Percentiles rank a stretch among this genome's conserved stretches.
Evolutionary conservation across 2,797 vertebrate species (phyloP).

Genomic region (Phaenicophaeus curvirostris): DNA sequence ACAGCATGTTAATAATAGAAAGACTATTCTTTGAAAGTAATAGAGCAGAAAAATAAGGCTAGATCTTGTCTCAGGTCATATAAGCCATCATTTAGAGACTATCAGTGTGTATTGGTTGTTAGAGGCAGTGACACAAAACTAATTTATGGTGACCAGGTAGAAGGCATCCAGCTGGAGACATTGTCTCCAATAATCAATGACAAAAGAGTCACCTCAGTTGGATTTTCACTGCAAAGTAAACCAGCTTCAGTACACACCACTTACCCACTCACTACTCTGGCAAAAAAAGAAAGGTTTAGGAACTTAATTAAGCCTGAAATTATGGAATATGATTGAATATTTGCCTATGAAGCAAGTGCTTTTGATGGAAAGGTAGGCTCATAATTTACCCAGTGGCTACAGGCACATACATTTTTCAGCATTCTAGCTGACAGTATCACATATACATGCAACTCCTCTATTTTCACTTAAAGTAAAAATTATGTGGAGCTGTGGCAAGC

Average conservation of each 20-base stretch:
- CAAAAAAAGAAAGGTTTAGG: neutral
- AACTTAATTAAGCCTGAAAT: conserved; percentile 7
- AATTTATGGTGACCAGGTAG: conserved; percentile 42
- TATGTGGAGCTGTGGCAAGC: neutral
- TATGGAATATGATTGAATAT: neutral
- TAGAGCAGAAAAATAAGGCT: conserved; percentile 16
- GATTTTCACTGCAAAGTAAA: neutral
- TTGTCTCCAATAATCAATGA: conserved; percentile 59
- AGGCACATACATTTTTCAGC: neutral
- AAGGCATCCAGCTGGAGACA: conserved; percentile 46
- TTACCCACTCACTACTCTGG: neutral
- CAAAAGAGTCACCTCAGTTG: conserved; percentile 61
- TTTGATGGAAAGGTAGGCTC: neutral
- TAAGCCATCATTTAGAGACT: conserved; percentile 41
- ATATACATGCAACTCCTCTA: neutral
- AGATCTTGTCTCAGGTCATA: conserved; percentile 34
- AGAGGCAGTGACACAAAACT: conserved; percentile 49
- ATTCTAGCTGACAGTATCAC: neutral
- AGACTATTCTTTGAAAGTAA: conserved; percentile 17
- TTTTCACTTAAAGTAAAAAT: neutral
- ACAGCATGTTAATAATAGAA: conserved; percentile 11
- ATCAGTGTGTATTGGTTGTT: conserved; percentile 45
- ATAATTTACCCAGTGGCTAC: conserved; percentile 35
- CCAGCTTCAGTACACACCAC: neutral
- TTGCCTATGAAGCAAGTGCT: neutral